Evolutionary conservation across 2,797 vertebrate genomes (phyloP), one percentile per base, ranked within the genome.

Genomic region (Ispidina picta): DNA sequence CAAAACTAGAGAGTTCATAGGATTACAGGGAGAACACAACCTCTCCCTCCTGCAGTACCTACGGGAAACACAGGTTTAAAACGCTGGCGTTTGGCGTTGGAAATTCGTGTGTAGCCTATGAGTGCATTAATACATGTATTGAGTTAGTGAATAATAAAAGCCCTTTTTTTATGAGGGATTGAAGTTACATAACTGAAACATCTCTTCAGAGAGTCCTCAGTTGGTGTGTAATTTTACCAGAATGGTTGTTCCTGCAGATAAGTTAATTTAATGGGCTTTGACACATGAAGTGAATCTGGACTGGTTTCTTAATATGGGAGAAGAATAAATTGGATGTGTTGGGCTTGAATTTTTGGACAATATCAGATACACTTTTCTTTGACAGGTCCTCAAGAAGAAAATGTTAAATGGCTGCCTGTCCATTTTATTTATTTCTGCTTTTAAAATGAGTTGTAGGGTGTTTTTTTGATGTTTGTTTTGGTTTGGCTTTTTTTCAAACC

Each of bases 51-150:
- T 10, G 16, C 9, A 2, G 35, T 35, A 15, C n/a, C 35, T 84
- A 1, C 8, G n/a, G 41, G 71, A 39, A 43, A 21, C 11, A 1
- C 37, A 39, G 37, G 37, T 39, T 54, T 77, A 31, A 64, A 92
- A 74, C 26, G 49, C 21, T 75, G 35, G 5, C 21, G 6, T 86
- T 74, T 22, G 4, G 35, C 79, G 60, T 52, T 39, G 37, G 39
- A 69, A 46, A 55, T 51, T 49, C 77, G 31, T 56, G 43, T 12
- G 26, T 71, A 20, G 58, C 16, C n/a, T 43, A 23, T 6, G 6
- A 74, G 73, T 35, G 35, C 85, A 77, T 91, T 80, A 83, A 88
- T 91, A 92, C 77, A 83, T 75, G 63, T n/a, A 52, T 83, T 73
- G 73, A 20, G 51, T 77, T 64, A n/a, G 0, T 88, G 46, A 93